phyloP scores from a whole-genome alignment of 2,113 vertebrate genomes.

The Lophotis ruficrista region DNA sequence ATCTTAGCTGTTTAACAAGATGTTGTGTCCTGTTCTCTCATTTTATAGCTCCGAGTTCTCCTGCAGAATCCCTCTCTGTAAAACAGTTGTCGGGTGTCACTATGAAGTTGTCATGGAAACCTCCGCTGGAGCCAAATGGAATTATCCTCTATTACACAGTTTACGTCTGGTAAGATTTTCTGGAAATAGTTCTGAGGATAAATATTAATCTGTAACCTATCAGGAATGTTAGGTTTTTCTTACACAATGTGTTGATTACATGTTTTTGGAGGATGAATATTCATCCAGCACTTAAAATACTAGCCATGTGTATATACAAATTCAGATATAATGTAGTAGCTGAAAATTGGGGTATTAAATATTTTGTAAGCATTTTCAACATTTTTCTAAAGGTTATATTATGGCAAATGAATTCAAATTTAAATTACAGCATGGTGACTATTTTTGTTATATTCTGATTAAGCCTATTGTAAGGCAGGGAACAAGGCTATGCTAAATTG shows the following conservation, averaged over 20 bases:
- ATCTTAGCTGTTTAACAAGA: constrained; percentile 52
- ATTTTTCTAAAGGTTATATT: not conserved
- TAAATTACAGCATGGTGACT: not conserved
- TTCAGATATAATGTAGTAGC: not conserved
- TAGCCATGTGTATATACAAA: not conserved
- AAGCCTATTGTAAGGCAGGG: not conserved
- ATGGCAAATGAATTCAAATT: not conserved
- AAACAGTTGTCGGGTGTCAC: constrained; percentile 90
- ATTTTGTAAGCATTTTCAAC: not conserved
- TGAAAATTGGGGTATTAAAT: not conserved
- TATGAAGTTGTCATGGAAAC: constrained; percentile 92
- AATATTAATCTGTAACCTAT: constrained; percentile 73
- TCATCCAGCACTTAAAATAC: constrained; percentile 4
- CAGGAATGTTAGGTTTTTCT: constrained; percentile 66
- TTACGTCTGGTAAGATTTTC: constrained; percentile 90
- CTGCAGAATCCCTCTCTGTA: constrained; percentile 84
- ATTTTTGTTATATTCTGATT: not conserved
- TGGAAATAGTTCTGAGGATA: constrained; percentile 76
- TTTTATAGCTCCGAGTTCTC: constrained; percentile 89
- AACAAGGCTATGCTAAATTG: not conserved
- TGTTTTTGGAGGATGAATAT: not conserved
- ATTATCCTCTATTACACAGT: constrained; percentile 93
- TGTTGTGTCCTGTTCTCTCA: constrained; percentile 8
- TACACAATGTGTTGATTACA: constrained; percentile 17
- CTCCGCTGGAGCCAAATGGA: constrained; percentile 90